These are phyloP conservation scores for Zoanthus solanderi DNA, from an alignment of 92 coral and sea anemone species.

Conservation along the genomic window DNA sequence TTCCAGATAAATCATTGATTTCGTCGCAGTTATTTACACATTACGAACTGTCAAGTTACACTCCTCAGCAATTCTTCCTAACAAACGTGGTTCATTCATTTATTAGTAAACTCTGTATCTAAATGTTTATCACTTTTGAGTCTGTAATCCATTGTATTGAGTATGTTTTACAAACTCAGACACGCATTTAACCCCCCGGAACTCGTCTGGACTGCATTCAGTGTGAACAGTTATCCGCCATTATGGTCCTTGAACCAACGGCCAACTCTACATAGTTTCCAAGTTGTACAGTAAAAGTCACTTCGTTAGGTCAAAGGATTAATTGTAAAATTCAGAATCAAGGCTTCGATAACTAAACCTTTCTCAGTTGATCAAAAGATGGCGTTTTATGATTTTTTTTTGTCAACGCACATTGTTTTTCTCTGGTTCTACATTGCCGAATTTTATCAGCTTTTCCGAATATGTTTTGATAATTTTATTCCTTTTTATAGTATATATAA, in stretches of 20 bases:
- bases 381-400: not conserved
- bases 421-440: not conserved
- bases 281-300: no score
- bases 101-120: not conserved
- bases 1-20: constrained; percentile 14
- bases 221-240: no score
- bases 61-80: no score
- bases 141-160: no score
- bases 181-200: no score
- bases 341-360: no score
- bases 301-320: no score
- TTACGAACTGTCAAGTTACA: not conserved
- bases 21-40: not conserved
- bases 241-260: no score
- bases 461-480: not conserved
- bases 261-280: no score
- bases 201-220: not conserved
- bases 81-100: not conserved
- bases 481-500: not conserved
- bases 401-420: not conserved
- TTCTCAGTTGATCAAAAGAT: not conserved
- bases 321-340: no score
- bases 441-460: not conserved
- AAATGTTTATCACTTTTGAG: not conserved
- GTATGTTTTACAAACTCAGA: no score